phyloP scores from a whole-genome alignment of 1,140 invertebrate genomes.

The Drosophila teissieri region DNA sequence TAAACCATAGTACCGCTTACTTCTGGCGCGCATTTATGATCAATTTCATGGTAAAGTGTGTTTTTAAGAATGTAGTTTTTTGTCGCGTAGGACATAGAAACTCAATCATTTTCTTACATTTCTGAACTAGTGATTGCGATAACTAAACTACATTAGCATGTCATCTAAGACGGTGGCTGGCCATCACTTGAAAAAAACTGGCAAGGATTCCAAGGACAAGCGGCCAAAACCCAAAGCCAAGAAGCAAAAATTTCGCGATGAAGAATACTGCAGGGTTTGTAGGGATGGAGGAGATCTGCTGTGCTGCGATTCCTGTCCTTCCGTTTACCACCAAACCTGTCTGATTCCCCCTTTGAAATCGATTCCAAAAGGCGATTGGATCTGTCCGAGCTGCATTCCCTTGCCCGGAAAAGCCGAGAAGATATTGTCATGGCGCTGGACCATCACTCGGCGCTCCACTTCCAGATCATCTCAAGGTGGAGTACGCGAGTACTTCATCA shows the following conservation, averaged over 20 bases:
- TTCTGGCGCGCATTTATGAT: not conserved
- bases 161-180: not conserved
- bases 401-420: not conserved
- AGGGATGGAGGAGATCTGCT: not conserved
- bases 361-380: not conserved
- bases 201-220: not conserved
- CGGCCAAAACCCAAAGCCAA: not conserved
- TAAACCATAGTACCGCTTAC: not conserved
- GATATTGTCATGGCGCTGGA: conserved; percentile 2
- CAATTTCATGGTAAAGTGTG: too few relatives aligned
- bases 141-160: not conserved
- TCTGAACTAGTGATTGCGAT: not conserved
- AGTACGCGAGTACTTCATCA: not conserved
- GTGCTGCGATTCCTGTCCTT: not conserved
- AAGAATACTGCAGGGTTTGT: not conserved
- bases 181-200: too few relatives aligned
- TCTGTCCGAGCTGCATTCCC: not conserved
- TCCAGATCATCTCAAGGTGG: not conserved
- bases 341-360: not conserved
- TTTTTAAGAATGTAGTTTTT: too few relatives aligned
- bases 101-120: too few relatives aligned
- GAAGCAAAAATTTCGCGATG: not conserved
- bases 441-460: not conserved
- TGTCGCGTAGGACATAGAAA: too few relatives aligned
- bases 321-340: not conserved